These are phyloP conservation scores for Argentina silus DNA, from an alignment of 2,797 vertebrate species.

Conservation along the genomic window DNA sequence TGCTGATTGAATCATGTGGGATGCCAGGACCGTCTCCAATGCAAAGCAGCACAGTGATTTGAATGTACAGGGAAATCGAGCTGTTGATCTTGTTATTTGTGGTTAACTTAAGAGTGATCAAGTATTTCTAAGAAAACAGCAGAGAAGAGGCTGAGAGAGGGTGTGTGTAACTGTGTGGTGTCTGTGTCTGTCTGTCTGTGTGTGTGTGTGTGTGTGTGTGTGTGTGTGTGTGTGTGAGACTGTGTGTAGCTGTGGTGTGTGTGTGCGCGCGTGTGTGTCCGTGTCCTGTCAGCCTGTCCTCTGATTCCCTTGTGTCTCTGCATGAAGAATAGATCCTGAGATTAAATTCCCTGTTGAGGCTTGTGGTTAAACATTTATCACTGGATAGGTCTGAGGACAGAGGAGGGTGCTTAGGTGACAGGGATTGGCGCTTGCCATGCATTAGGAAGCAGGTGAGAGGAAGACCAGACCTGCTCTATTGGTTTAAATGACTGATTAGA, in stretches of 20 bases:
- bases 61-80: background rate
- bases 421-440: background rate
- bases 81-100: background rate
- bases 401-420: conserved; percentile 14
- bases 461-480: background rate
- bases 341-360: conserved; percentile 19
- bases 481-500: conserved; percentile 1
- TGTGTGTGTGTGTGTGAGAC: too few relatives aligned
- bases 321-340: conserved; percentile 6
- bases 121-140: background rate
- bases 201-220: background rate
- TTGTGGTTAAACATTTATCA: conserved; percentile 30
- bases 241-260: too few relatives aligned
- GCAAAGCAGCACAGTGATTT: background rate
- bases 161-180: background rate
- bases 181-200: background rate
- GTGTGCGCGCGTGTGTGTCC: too few relatives aligned
- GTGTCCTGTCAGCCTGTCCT: background rate
- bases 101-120: background rate
- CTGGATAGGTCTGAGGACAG: conserved; percentile 1
- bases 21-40: background rate
- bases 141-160: background rate
- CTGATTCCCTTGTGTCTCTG: background rate
- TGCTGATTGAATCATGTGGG: background rate
- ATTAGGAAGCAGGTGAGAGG: background rate